These are phyloP conservation scores for Drosophila neonasuta DNA, from an alignment of 2,888 invertebrate species.

Conservation along the genomic window DNA sequence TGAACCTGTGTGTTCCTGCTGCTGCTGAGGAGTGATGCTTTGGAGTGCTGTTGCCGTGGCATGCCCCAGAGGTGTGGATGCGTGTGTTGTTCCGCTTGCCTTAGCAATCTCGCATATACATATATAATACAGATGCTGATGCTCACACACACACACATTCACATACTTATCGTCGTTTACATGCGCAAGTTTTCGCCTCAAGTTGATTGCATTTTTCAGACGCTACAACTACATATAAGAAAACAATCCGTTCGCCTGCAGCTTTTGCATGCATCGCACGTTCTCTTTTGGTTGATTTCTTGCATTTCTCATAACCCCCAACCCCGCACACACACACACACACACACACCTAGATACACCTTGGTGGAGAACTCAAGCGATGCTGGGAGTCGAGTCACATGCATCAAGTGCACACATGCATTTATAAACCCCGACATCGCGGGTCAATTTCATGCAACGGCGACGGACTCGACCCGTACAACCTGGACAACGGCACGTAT, in stretches of 20 bases:
- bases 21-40: constrained; percentile 1
- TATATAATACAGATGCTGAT: no score
- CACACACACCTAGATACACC: constrained; percentile 2
- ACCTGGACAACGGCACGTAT: constrained; percentile 73
- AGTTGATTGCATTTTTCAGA: constrained; percentile 77
- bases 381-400: constrained; percentile 52
- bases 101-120: constrained; percentile 49
- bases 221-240: constrained; percentile 55
- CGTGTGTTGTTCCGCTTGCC: constrained; percentile 61
- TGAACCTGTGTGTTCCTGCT: constrained; percentile 14
- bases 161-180: constrained; percentile 52
- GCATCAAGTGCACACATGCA: constrained; percentile 70
- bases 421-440: constrained; percentile 74
- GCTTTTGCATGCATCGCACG: constrained; percentile 75
- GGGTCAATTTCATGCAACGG: constrained; percentile 75
- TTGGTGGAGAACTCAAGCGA: neutral
- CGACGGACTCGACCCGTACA: constrained; percentile 32
- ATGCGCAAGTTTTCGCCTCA: constrained; percentile 66
- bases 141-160: constrained; percentile 19
- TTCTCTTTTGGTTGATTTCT: constrained; percentile 77
- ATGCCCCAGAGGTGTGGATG: constrained; percentile 46
- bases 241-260: constrained; percentile 70
- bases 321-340: neutral
- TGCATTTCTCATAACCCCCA: constrained; percentile 72
- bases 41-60: constrained; percentile 18